phyloP scores from a whole-genome alignment of 35 echinoderm and acorn worm genomes.

The Amphiura filiformis region DNA sequence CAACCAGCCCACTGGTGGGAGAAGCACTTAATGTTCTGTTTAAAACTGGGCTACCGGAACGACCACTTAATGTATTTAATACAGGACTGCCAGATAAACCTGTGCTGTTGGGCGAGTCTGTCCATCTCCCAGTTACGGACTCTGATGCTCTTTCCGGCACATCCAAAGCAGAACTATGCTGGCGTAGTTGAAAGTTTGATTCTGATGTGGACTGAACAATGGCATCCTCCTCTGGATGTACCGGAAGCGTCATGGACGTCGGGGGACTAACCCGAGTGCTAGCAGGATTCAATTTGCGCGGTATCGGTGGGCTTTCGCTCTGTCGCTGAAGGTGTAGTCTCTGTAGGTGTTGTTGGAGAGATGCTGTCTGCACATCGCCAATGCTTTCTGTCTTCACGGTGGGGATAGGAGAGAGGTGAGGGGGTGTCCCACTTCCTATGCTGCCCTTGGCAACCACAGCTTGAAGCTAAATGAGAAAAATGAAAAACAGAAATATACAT shows the following conservation, averaged over 20 bases:
- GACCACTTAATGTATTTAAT: not conserved
- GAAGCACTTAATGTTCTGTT: not conserved
- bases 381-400: conserved; percentile 40
- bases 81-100: not conserved
- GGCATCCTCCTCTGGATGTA: conserved; percentile 71
- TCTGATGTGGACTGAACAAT: conserved; percentile 39
- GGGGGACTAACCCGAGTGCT: conserved; percentile 75
- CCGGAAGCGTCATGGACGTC: conserved; percentile 67
- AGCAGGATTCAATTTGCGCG: conserved; percentile 63
- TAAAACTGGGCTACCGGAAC: not conserved
- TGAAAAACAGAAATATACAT: not conserved
- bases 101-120: not conserved
- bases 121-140: not conserved
- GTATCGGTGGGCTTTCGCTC: conserved; percentile 79
- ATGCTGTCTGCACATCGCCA: conserved; percentile 63
- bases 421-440: conserved; percentile 23
- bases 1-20: not conserved
- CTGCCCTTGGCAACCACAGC: conserved; percentile 9
- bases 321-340: conserved; percentile 68
- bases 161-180: not conserved
- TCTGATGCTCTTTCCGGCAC: not conserved
- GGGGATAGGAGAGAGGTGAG: conserved; percentile 47
- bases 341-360: conserved; percentile 78
- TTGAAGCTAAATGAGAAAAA: not conserved
- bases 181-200: conserved; percentile 1